Conservation (phyloP, 2,113 vertebrate genomes). For the Phocoena phocoena region DNA sequence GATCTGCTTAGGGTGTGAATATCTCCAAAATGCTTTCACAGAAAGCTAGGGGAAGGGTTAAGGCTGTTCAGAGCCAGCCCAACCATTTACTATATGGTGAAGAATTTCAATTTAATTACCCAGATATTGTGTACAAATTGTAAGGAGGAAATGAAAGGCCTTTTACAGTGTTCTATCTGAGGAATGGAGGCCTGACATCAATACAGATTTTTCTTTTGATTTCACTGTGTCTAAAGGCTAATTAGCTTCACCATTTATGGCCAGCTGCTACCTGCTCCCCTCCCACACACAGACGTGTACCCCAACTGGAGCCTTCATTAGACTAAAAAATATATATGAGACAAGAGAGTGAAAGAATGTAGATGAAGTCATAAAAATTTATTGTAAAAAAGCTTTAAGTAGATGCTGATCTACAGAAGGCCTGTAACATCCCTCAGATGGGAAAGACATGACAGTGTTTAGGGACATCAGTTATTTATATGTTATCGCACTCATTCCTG, state of each 20-base stretch:
- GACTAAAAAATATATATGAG: conserved; percentile 2
- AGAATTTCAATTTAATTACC: conserved; percentile 41
- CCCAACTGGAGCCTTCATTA: neutral
- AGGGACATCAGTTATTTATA: conserved; percentile 32
- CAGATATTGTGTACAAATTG: conserved; percentile 37
- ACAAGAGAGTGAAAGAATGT: neutral
- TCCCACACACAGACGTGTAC: neutral
- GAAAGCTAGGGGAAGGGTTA: neutral
- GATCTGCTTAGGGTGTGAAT: neutral
- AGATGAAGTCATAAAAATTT: conserved; percentile 13
- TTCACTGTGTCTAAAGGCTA: neutral
- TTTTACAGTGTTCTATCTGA: conserved; percentile 12
- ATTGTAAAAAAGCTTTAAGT: conserved; percentile 39
- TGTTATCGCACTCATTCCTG: conserved; percentile 18
- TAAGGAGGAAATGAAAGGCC: conserved; percentile 18
- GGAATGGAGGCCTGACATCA: conserved; percentile 28
- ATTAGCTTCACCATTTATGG: neutral
- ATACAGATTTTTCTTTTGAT: conserved; percentile 27
- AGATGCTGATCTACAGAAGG: neutral
- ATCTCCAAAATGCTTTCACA: neutral
- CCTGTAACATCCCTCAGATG: neutral
- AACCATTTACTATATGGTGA: neutral
- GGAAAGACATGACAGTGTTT: neutral
- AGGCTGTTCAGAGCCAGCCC: neutral
- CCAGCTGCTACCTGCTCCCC: neutral